Evolutionary conservation across 2,797 vertebrate genomes (phyloP).

Genomic region (Psittacula echo): DNA sequence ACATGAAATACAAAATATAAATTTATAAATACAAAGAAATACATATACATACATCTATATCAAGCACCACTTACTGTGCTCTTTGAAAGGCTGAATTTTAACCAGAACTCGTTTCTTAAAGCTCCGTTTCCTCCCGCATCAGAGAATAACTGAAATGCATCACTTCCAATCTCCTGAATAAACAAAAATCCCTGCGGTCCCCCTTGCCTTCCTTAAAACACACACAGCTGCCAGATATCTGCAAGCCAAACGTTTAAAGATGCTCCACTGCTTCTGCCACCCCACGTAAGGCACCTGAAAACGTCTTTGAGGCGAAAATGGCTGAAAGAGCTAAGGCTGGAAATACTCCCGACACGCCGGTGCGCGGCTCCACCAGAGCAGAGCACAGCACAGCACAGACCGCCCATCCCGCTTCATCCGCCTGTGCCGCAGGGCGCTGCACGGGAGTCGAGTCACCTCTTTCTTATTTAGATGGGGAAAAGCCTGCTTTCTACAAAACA

Average conservation of each 20-base stretch:
- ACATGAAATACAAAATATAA: no score
- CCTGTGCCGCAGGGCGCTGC: neutral
- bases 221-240: neutral
- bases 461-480: accelerated
- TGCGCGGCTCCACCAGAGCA: neutral
- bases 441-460: accelerated
- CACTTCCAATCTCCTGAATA: neutral
- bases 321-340: accelerated
- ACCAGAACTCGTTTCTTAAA: neutral
- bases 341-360: accelerated
- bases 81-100: neutral
- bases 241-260: neutral
- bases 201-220: neutral
- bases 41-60: neutral
- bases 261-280: neutral
- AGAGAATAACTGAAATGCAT: neutral
- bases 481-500: accelerated
- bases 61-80: neutral
- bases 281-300: neutral
- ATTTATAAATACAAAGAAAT: no score
- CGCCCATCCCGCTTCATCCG: neutral
- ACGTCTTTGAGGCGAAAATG: neutral
- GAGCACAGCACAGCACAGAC: accelerated
- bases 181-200: neutral
- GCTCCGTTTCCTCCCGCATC: neutral